Evolutionary conservation across 2,113 vertebrate species (phyloP).

Genomic region (Pituophis catenifer): DNA sequence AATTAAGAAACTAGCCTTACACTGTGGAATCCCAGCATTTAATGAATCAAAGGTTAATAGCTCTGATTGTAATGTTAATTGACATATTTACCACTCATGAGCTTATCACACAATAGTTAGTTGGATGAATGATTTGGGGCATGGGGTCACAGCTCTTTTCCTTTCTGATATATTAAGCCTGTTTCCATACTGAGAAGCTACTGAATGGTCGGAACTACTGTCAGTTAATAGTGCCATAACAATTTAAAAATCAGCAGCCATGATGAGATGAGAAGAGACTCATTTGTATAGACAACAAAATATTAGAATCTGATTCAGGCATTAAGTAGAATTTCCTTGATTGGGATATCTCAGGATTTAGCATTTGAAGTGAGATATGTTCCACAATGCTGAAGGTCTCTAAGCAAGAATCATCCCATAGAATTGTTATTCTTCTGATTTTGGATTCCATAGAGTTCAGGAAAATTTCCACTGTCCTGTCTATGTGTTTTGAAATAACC

Average conservation of each 20-base stretch:
- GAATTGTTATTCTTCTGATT: not conserved
- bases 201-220: constrained; percentile 47
- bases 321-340: not conserved
- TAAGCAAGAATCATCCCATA: not conserved
- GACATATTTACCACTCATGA: constrained; percentile 23
- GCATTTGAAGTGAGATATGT: not conserved
- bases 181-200: constrained; percentile 33
- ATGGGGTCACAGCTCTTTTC: constrained; percentile 53
- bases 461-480: not conserved
- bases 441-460: not conserved
- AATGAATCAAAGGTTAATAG: constrained; percentile 60
- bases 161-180: constrained; percentile 40
- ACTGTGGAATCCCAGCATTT: constrained; percentile 50
- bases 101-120: constrained; percentile 49
- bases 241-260: constrained; percentile 32
- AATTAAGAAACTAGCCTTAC: constrained; percentile 53
- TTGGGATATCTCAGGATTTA: not conserved
- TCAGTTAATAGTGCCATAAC: constrained; percentile 25
- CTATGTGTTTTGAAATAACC: not conserved
- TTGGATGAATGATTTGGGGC: constrained; percentile 53
- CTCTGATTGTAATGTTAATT: constrained; percentile 46
- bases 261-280: not conserved
- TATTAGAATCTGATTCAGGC: not conserved
- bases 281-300: not conserved
- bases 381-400: not conserved